Conservation (phyloP, 1,140 invertebrate species). For the Ylistrum balloti region DNA sequence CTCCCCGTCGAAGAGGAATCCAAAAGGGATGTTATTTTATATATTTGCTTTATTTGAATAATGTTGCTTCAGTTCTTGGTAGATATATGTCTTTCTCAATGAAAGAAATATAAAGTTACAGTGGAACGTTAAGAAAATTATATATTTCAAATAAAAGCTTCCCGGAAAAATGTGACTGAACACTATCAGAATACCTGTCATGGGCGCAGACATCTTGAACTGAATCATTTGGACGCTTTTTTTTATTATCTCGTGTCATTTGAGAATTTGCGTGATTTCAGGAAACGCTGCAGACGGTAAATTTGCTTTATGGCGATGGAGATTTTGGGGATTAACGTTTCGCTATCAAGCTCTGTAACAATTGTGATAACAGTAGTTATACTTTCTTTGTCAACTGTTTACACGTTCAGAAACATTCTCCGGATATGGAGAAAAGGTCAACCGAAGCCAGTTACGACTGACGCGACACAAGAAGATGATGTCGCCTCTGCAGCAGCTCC, state of each 20-base stretch:
- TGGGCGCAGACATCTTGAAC: slow-evolving; percentile 67
- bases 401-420: slow-evolving; percentile 49
- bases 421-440: slow-evolving; percentile 48
- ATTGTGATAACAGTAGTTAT: slow-evolving; percentile 36
- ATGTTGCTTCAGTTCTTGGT: too few species aligned
- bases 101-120: too few species aligned
- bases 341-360: neutral
- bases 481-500: slow-evolving; percentile 33
- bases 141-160: too few species aligned
- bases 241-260: neutral
- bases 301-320: neutral
- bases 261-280: neutral
- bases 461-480: neutral
- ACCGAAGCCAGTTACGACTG: neutral
- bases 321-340: neutral
- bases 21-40: too few species aligned
- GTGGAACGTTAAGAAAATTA: too few species aligned
- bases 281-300: neutral
- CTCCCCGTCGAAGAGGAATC: too few species aligned
- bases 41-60: too few species aligned
- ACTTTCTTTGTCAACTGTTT: slow-evolving; percentile 51
- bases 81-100: too few species aligned
- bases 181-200: neutral
- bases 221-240: slow-evolving; percentile 13
- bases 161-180: too few species aligned